A percentile compares a stretch with the other conserved stretches of the same genome.
phyloP scores from a whole-genome alignment of 1,140 invertebrate genomes.

The Ptiloglossa arizonensis region DNA sequence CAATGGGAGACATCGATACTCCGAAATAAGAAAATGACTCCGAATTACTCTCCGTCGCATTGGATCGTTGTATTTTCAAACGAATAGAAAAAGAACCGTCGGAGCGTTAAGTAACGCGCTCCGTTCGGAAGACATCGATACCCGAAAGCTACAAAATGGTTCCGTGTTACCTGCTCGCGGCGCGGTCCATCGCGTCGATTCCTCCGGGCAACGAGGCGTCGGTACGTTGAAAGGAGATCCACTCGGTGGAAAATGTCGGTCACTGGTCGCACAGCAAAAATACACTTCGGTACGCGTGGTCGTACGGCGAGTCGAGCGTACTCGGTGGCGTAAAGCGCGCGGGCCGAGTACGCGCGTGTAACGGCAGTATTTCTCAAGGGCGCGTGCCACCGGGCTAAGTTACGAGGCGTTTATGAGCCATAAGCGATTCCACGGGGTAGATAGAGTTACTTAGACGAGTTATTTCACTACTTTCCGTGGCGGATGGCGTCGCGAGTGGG shows the following conservation, averaged over 20 bases:
- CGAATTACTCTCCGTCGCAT: too few relatives aligned
- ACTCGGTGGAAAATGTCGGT: not conserved
- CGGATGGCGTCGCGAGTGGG: slow-evolving; percentile 47
- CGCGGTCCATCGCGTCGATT: not conserved
- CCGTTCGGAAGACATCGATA: too few relatives aligned
- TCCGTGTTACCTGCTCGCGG: slow-evolving; percentile 9
- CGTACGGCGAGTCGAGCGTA: slow-evolving; percentile 3
- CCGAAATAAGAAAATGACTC: too few relatives aligned
- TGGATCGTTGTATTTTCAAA: too few relatives aligned
- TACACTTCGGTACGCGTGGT: slow-evolving; percentile 9
- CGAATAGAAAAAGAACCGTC: too few relatives aligned
- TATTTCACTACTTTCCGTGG: slow-evolving; percentile 75
- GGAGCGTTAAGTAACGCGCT: too few relatives aligned
- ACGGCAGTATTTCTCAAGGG: slow-evolving; percentile 68
- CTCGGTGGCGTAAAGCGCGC: slow-evolving; percentile 14
- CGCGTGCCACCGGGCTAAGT: slow-evolving; percentile 78
- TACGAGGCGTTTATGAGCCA: slow-evolving; percentile 81
- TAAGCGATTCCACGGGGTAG: slow-evolving; percentile 76
- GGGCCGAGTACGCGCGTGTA: slow-evolving; percentile 23
- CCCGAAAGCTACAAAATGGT: too few relatives aligned
- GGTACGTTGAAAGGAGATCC: not conserved
- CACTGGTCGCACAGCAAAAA: slow-evolving; percentile 13
- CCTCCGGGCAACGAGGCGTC: too few relatives aligned
- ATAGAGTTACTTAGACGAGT: slow-evolving; percentile 77
- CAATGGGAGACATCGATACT: too few relatives aligned